Percentiles rank a stretch among this genome's conserved stretches.
phyloP scores from a whole-genome alignment of 2,113 vertebrate species.

The Carassius gibelio region DNA sequence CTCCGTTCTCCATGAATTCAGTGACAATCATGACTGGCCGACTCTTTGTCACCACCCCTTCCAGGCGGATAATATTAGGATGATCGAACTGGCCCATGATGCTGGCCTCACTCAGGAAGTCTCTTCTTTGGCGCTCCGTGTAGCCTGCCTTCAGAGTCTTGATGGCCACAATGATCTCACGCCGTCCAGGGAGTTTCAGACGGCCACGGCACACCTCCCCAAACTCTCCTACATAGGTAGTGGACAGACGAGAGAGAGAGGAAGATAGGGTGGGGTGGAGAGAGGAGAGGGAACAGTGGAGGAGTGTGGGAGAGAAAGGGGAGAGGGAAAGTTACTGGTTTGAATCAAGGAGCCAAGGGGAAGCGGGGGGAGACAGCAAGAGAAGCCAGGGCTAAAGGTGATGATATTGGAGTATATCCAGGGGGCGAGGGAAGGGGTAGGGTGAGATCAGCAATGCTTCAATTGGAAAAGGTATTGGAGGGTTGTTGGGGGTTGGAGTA shows the following conservation, averaged over 20 bases:
- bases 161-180: constrained; percentile 97
- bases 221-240: constrained; percentile 86
- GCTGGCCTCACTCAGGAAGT: constrained; percentile 95
- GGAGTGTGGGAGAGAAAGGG: constrained; percentile 73
- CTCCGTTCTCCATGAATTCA: constrained; percentile 98
- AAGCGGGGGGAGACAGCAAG: constrained; percentile 33
- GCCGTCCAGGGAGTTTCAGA: constrained; percentile 90
- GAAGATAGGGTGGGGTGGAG: constrained; percentile 57
- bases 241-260: constrained; percentile 55
- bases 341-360: constrained; percentile 75
- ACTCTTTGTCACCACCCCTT: constrained; percentile 98
- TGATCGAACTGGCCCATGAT: constrained; percentile 99
- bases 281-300: constrained; percentile 59
- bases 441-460: constrained; percentile 9
- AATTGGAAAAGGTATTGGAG: constrained; percentile 54
- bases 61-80: constrained; percentile 96
- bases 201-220: constrained; percentile 95
- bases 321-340: constrained; percentile 79
- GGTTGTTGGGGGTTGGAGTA: constrained; percentile 50
- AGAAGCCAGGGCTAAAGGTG: constrained; percentile 53
- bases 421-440: neutral
- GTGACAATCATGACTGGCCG: constrained; percentile 98
- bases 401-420: constrained; percentile 22
- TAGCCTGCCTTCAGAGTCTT: constrained; percentile 98
- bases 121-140: constrained; percentile 92